Base-by-base conservation (phyloP, 23 tunicate genomes). In the Ciona savignyi region DNA sequence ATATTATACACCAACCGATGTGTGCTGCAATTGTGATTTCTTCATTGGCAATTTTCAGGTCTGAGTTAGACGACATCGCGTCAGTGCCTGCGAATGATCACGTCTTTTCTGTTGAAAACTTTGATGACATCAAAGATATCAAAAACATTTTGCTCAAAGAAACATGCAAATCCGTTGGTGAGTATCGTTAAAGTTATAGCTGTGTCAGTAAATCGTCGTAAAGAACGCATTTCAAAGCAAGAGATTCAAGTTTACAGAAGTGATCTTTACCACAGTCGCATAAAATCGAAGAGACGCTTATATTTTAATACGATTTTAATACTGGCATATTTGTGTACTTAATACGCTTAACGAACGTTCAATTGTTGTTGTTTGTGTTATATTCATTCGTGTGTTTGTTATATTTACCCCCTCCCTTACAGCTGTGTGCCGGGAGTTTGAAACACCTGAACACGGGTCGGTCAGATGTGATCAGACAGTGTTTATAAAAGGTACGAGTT, bases 41-140 rank as follows among this genome's bases (percentile, higher is more conserved):
- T n/a, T 3, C 20, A 19, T 66, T 3, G n/a, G 3, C 31, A 29
- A 22, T n/a, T n/a, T n/a, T n/a, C n/a, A 90, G 97, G 34, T 78
- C 88, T 27, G 95, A 93, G 51, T 63, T 94, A 29, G 79, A 78
- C 25, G 95, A 76, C 64, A 94, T 94, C 22, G 99, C 99, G 1
- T 72, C 99, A 0, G 77, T 75, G 22, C 99, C 99, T 1, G 77
- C 35, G 4, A 66, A 28, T 26, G 77, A 94, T 26, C 99, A 94
- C 86, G 89, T 94, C 33, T 87, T 89, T 33, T 87, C 89, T 22
- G 99, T 94, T n/a, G 81, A 87, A 33, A 79, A 87, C 67, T 94
- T 86, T 62, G 89, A 94, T 70, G 86, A 82, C 72, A 94, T 94
- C 33, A 29, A 78, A 23, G 79, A 81, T 21, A 82, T 94, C 1